Evolutionary conservation across 2,797 vertebrate genomes (phyloP).

Genomic region (Etheostoma nigrum): DNA sequence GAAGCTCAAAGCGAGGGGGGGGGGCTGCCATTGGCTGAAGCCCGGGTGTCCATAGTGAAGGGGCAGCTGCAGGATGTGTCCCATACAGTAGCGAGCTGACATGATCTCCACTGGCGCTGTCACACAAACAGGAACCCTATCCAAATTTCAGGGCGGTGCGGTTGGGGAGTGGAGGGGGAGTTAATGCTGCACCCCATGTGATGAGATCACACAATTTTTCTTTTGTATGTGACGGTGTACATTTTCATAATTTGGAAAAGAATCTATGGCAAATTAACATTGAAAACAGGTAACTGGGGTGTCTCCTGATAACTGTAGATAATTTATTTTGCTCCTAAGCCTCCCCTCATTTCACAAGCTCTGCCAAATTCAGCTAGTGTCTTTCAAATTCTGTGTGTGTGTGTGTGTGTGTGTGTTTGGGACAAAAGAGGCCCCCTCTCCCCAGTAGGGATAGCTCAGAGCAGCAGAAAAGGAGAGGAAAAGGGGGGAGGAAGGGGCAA

Average conservation of each 20-base stretch:
- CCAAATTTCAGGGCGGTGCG: conserved; percentile 52
- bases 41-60: conserved; percentile 64
- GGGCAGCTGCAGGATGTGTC: conserved; percentile 79
- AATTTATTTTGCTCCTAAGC: conserved; percentile 47
- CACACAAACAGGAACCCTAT: conserved; percentile 52
- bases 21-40: conserved; percentile 68
- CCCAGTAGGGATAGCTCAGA: conserved; percentile 76
- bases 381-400: conserved; percentile 60
- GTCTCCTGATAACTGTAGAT: conserved; percentile 45
- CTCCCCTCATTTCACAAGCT: conserved; percentile 46
- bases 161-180: conserved; percentile 2
- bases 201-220: conserved; percentile 27
- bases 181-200: conserved; percentile 25
- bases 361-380: conserved; percentile 71
- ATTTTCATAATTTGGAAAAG: conserved; percentile 5
- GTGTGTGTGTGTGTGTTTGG: conserved; percentile 61
- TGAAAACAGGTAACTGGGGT: conserved; percentile 34
- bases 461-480: conserved; percentile 68
- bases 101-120: conserved; percentile 48
- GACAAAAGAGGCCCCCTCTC: conserved; percentile 83
- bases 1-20: conserved; percentile 61
- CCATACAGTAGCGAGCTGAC: conserved; percentile 64
- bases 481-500: conserved; percentile 45
- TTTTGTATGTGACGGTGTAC: neutral
- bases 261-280: neutral